Evolutionary conservation across 2,888 invertebrate species (phyloP), one percentile per base, ranked within the genome.

Genomic region (Andricus curvator): DNA sequence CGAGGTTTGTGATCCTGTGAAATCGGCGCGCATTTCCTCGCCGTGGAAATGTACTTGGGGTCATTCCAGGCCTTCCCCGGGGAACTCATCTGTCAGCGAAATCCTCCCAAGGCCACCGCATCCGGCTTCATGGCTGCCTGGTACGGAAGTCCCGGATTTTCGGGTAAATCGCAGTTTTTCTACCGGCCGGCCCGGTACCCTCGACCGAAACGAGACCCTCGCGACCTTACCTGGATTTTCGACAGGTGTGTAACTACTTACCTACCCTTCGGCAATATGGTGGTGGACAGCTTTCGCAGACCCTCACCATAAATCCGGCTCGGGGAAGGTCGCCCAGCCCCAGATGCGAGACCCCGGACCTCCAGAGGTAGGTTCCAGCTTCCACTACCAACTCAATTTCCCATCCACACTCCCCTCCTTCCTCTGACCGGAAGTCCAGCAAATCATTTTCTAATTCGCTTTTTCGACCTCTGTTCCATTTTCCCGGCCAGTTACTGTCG

Each of bases 141-240:
- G 77, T 91, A 89, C 85, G 80, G 78, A 82, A 88, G 88, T 88
- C 89, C 90, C 90, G 88, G 89, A 89, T 88, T 91, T 91, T 91
- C 90, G 90, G 90, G 89, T 86, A 88, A 90, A 90, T 89, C 86
- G 83, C 87, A 89, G 87, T 89, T 91, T 91, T 91, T 91, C 87
- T 89, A 82, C 80, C 85, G 84, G 85, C 81, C 83, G 83, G 83
- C 79, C 86, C 86, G 84, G 82, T 85, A 82, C 86, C 85, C 86
- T 86, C 84, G 83, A 78, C 76, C 62, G 68, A 80, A 66, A 78
- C 77, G 62, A 80, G 67, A 66, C 62, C 25, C 62, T 41, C n/a
- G 41, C 56, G 56, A 77, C 60, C 79, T 82, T 78, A 83, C 84
- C 78, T 80, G 83, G 48, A 79, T 83, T 80, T 85, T 84, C 82